Evolutionary conservation across 2,797 vertebrate species (phyloP).

Genomic region (Syngnathus rostellatus): DNA sequence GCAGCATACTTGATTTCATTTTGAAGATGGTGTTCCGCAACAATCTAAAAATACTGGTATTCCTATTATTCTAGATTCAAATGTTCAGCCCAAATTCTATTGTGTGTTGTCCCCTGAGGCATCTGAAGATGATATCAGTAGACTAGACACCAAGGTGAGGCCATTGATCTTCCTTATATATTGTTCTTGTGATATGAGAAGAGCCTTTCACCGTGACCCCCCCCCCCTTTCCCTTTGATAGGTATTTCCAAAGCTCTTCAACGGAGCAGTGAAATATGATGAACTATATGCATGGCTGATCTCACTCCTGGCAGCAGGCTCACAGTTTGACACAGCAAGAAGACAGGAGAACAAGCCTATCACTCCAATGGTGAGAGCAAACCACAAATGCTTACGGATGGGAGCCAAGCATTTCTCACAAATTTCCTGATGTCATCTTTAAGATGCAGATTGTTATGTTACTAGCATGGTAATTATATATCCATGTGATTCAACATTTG

Average conservation of each 20-base stretch:
- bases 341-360: slow-evolving; percentile 86
- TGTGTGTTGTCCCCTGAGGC: slow-evolving; percentile 89
- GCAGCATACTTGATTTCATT: neutral
- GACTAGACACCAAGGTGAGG: slow-evolving; percentile 80
- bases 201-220: neutral
- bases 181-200: neutral
- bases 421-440: neutral
- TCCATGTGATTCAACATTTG: too few species aligned
- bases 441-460: too few species aligned
- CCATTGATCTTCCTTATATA: neutral
- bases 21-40: neutral
- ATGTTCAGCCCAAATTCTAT: slow-evolving; percentile 89
- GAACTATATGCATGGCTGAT: slow-evolving; percentile 82
- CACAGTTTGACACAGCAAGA: slow-evolving; percentile 85
- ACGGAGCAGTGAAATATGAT: slow-evolving; percentile 80
- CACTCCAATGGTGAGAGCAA: slow-evolving; percentile 79
- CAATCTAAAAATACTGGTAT: neutral
- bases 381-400: neutral
- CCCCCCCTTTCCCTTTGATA: slow-evolving; percentile 51
- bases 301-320: slow-evolving; percentile 84
- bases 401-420: neutral
- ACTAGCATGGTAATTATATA: neutral
- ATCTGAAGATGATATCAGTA: slow-evolving; percentile 88
- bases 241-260: slow-evolving; percentile 90
- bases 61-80: slow-evolving; percentile 67